A percentile compares a stretch with the other conserved stretches of the same genome.
Evolutionary conservation across 2,888 invertebrate genomes (phyloP).

Genomic region (Chaitophorus viminalis): DNA sequence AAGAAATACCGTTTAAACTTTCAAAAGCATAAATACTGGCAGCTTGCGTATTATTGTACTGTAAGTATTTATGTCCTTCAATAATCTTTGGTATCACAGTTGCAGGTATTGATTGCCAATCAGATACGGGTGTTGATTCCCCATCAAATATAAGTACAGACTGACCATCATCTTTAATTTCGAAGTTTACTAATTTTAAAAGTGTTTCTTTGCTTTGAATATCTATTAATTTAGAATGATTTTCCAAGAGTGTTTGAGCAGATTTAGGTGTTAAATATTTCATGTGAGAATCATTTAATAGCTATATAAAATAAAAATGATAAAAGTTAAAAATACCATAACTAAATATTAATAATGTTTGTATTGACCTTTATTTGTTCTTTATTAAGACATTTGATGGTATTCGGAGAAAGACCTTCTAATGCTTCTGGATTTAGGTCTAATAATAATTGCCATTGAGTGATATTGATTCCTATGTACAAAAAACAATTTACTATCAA

Average conservation of each 20-base stretch:
- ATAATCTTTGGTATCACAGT: not conserved
- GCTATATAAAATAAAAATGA: not conserved
- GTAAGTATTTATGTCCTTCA: not conserved
- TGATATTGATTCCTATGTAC: conserved; percentile 41
- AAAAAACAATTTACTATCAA: not conserved
- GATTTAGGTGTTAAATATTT: conserved; percentile 45
- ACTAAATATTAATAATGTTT: not conserved
- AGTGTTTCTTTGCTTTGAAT: conserved; percentile 10
- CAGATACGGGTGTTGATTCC: not conserved
- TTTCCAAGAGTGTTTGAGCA: conserved; percentile 30
- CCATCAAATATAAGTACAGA: not conserved
- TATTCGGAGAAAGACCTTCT: conserved; percentile 47
- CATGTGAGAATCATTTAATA: conserved; percentile 30
- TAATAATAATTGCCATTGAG: conserved; percentile 50
- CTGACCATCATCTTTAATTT: conserved; percentile 2
- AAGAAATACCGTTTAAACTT: conserved; percentile 5
- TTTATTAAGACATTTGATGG: conserved; percentile 47
- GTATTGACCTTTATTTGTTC: conserved; percentile 38
- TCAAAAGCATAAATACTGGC: conserved; percentile 29
- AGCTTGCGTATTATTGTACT: not conserved
- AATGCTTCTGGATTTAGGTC: conserved; percentile 41
- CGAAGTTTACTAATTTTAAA: conserved; percentile 41
- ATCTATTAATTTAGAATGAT: conserved; percentile 43
- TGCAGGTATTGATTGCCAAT: not conserved
- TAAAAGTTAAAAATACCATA: not conserved